These are phyloP conservation scores for Etheostoma spectabile DNA, from an alignment of 2,113 vertebrate species.

Conservation along the genomic window DNA sequence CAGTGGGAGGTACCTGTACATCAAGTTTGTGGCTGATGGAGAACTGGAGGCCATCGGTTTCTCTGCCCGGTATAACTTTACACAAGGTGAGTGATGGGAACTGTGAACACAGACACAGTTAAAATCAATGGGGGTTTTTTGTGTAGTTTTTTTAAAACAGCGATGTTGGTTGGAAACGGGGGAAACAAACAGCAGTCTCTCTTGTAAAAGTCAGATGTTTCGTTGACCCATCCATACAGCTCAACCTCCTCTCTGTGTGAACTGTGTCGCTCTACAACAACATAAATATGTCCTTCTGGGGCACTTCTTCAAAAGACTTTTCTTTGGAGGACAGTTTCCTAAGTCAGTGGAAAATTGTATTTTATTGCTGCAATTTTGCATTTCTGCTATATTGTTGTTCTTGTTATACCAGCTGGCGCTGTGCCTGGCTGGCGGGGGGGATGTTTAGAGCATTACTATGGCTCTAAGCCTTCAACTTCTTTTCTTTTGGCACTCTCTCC, in stretches of 20 bases:
- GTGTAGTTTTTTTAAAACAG: too few species aligned
- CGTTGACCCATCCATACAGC: background rate
- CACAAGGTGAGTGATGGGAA: slow-evolving; percentile 87
- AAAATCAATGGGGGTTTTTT: too few species aligned
- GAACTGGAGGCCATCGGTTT: slow-evolving; percentile 96
- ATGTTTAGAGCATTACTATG: slow-evolving; percentile 36
- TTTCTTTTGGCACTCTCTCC: slow-evolving; percentile 29
- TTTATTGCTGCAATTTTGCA: background rate
- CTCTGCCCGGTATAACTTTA: slow-evolving; percentile 95
- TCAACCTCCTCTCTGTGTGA: too few species aligned
- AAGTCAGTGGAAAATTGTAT: background rate
- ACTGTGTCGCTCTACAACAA: background rate
- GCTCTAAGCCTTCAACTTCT: slow-evolving; percentile 46
- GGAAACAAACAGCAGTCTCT: too few species aligned
- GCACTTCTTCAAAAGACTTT: background rate
- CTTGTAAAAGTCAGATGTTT: background rate
- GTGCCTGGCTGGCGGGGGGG: background rate
- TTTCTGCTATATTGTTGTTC: background rate
- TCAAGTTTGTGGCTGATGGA: slow-evolving; percentile 97
- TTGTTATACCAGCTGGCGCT: slow-evolving; percentile 24
- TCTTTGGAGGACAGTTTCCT: background rate
- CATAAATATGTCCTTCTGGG: background rate
- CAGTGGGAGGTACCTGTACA: slow-evolving; percentile 96
- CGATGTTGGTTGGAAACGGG: too few species aligned
- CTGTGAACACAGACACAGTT: too few species aligned